A percentile compares a stretch with the other conserved stretches of the same genome.
These are phyloP conservation scores for Aphidius ervi DNA, from an alignment of 1,140 invertebrate genomes.

Conservation along the genomic window DNA sequence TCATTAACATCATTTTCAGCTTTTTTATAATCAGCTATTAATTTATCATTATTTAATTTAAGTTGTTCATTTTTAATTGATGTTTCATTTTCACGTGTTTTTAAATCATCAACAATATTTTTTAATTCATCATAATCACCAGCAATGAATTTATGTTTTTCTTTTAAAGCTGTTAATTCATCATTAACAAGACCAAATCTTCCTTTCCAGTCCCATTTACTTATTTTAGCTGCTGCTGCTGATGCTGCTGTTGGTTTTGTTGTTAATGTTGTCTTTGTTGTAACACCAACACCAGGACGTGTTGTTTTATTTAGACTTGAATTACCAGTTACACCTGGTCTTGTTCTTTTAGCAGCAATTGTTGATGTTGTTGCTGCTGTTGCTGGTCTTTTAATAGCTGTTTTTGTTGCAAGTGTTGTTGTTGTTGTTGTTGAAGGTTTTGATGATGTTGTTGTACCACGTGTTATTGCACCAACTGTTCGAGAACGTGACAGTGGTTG, in stretches of 20 bases:
- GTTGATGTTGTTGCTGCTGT: constrained; percentile 13
- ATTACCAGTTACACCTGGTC: not conserved
- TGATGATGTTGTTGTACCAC: constrained; percentile 17
- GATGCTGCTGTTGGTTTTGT: constrained; percentile 3
- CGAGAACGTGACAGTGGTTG: constrained; percentile 32
- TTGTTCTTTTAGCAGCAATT: constrained; percentile 18
- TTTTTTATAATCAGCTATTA: constrained; percentile 35
- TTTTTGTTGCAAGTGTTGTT: constrained; percentile 25
- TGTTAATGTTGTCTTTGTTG: not conserved
- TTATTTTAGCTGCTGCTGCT: constrained; percentile 25
- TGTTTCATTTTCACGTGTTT: constrained; percentile 34
- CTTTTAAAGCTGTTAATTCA: constrained; percentile 44
- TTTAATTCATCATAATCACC: constrained; percentile 53
- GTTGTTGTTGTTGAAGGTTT: constrained; percentile 21
- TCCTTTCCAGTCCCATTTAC: constrained; percentile 45
- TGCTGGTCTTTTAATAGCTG: constrained; percentile 11
- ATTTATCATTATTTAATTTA: constrained; percentile 26
- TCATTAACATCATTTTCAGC: constrained; percentile 37
- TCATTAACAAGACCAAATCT: constrained; percentile 34
- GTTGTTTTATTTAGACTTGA: not conserved
- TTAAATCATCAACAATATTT: constrained; percentile 47
- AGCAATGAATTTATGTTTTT: constrained; percentile 56
- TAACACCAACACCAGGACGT: not conserved
- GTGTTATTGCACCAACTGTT: constrained; percentile 30
- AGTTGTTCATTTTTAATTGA: constrained; percentile 45